These are phyloP conservation scores for Diabrotica virgifera DNA, from an alignment of 1,140 invertebrate species.

Conservation along the genomic window DNA sequence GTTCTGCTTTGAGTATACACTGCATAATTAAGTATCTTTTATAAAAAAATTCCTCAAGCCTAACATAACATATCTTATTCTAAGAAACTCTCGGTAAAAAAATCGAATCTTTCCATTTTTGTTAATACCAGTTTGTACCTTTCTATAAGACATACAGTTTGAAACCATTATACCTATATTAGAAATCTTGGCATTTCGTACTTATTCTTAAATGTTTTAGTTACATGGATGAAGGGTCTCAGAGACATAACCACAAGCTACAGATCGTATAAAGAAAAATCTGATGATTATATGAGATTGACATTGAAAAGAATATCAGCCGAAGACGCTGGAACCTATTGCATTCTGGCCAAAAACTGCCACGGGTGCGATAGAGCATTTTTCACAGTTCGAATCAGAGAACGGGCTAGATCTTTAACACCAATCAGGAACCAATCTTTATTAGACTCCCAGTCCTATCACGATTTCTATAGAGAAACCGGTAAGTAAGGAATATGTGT, in stretches of 20 bases:
- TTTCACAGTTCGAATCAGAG: conserved; percentile 72
- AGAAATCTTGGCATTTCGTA: not conserved
- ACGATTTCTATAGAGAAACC: not conserved
- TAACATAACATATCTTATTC: too few relatives aligned
- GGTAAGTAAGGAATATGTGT: not conserved
- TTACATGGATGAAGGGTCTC: conserved; percentile 82
- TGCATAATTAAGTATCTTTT: too few relatives aligned
- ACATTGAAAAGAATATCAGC: conserved; percentile 80
- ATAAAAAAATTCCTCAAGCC: too few relatives aligned
- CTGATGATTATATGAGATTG: conserved; percentile 81
- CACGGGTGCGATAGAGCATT: conserved; percentile 84
- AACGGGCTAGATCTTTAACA: conserved; percentile 64
- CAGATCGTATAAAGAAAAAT: conserved; percentile 73
- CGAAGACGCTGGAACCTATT: conserved; percentile 92
- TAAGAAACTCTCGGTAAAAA: too few relatives aligned
- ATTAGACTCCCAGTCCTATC: not conserved
- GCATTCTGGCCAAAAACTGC: conserved; percentile 86
- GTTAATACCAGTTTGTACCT: too few relatives aligned
- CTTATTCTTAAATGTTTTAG: conserved; percentile 52
- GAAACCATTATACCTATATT: too few relatives aligned
- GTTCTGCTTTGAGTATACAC: too few relatives aligned
- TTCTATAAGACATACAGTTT: too few relatives aligned
- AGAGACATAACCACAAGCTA: conserved; percentile 76
- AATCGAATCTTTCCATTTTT: too few relatives aligned
- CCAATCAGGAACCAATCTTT: conserved; percentile 51